A percentile compares a stretch with the other conserved stretches of the same genome.
Evolutionary conservation across 2,888 invertebrate species (phyloP).

Genomic region (Ectemnius continuus): DNA sequence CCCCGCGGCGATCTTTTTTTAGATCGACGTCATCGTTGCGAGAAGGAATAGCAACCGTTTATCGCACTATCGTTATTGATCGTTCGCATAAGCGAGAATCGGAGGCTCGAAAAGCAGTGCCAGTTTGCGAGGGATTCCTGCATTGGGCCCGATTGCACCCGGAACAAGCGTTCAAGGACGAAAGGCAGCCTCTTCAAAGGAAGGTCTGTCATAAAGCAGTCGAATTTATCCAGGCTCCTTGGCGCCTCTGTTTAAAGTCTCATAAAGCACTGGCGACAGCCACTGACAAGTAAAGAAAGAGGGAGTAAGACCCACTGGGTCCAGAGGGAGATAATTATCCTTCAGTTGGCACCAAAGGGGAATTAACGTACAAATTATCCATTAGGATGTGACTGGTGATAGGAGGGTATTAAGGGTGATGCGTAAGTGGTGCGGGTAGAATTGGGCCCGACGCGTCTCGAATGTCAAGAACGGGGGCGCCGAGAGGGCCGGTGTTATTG

Average conservation of each 20-base stretch:
- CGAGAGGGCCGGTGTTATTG: constrained; percentile 30
- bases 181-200: constrained; percentile 4
- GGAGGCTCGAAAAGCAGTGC: no score
- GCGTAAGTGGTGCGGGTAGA: constrained; percentile 4
- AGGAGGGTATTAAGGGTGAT: constrained; percentile 14
- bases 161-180: background rate
- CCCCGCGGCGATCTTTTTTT: constrained; percentile 5
- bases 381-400: no score
- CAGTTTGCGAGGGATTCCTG: no score
- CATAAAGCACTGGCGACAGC: constrained; percentile 58
- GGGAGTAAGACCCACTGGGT: no score
- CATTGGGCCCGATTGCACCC: no score
- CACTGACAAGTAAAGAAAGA: constrained; percentile 32
- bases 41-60: background rate
- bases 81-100: no score
- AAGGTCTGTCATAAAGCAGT: constrained; percentile 64
- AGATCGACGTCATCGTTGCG: constrained; percentile 9
- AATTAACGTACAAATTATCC: background rate
- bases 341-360: constrained; percentile 27
- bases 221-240: constrained; percentile 68
- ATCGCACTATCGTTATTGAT: no score
- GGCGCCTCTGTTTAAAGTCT: constrained; percentile 64
- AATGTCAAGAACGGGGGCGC: constrained; percentile 57
- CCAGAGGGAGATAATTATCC: constrained; percentile 29
- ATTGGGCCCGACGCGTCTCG: constrained; percentile 20